Conservation (phyloP, 2,113 vertebrate genomes). For the Burhinus oedicnemus region DNA sequence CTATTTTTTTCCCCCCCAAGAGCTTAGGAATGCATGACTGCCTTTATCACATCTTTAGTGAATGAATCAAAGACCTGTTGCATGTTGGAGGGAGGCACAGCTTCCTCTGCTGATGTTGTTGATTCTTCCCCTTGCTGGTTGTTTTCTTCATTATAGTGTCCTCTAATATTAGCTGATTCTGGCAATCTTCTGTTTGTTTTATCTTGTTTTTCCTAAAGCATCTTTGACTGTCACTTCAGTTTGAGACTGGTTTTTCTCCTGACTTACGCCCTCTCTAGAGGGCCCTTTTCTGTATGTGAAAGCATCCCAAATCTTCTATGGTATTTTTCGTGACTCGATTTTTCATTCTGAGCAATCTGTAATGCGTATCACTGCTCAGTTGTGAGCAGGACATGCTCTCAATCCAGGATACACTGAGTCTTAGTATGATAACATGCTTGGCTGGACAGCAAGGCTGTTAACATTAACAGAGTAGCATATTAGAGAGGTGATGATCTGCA, state of each 20-base stretch:
- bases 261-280: accelerated
- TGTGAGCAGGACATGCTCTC: background rate
- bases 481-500: background rate
- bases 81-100: background rate
- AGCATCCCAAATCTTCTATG: background rate
- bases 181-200: background rate
- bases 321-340: background rate
- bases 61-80: background rate
- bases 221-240: background rate
- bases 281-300: background rate
- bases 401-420: background rate
- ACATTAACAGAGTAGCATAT: background rate
- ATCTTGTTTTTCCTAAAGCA: background rate
- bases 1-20: too few relatives aligned
- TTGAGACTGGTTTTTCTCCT: background rate
- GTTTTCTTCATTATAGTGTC: background rate
- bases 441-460: background rate
- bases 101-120: background rate
- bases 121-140: background rate
- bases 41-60: background rate
- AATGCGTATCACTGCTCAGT: background rate
- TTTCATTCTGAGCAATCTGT: background rate
- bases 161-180: background rate
- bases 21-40: background rate
- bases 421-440: background rate